Conservation (phyloP, 2,888 invertebrate genomes). For the Acrobeloides nanus region DNA sequence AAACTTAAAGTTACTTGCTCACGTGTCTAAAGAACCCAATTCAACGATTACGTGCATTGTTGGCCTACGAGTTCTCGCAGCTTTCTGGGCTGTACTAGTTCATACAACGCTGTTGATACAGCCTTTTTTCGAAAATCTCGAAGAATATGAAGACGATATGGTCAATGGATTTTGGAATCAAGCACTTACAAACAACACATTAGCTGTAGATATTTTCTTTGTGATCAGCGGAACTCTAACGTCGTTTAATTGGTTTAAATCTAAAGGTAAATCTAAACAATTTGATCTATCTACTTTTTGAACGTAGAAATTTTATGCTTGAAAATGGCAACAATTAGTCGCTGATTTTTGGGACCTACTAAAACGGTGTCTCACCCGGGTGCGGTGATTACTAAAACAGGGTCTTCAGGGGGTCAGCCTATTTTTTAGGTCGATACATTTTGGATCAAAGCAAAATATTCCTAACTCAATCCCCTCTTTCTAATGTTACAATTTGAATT, state of each 20-base stretch:
- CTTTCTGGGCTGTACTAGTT: slow-evolving; percentile 47
- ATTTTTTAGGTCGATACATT: too few species aligned
- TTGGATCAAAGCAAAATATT: too few species aligned
- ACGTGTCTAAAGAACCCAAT: slow-evolving; percentile 42
- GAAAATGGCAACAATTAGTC: too few species aligned
- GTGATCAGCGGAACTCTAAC: slow-evolving; percentile 41
- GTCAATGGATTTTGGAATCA: slow-evolving; percentile 40
- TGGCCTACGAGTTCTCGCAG: slow-evolving; percentile 39
- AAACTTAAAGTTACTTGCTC: slow-evolving; percentile 32
- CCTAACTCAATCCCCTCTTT: too few species aligned
- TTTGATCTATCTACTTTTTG: too few species aligned
- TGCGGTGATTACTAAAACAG: too few species aligned
- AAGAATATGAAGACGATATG: slow-evolving; percentile 41
- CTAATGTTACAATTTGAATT: too few species aligned
- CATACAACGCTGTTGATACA: slow-evolving; percentile 47
- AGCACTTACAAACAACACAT: slow-evolving; percentile 50
- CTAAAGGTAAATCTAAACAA: too few species aligned
- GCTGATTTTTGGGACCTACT: too few species aligned
- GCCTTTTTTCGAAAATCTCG: slow-evolving; percentile 42
- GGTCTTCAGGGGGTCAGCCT: too few species aligned
- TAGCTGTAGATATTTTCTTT: slow-evolving; percentile 41
- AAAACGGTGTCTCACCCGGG: too few species aligned
- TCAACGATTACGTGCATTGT: slow-evolving; percentile 45
- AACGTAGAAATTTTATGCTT: slow-evolving; percentile 42
- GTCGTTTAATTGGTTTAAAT: too few species aligned